These are phyloP conservation scores for Microplitis manilae DNA, from an alignment of 2,888 invertebrate genomes.

Conservation along the genomic window DNA sequence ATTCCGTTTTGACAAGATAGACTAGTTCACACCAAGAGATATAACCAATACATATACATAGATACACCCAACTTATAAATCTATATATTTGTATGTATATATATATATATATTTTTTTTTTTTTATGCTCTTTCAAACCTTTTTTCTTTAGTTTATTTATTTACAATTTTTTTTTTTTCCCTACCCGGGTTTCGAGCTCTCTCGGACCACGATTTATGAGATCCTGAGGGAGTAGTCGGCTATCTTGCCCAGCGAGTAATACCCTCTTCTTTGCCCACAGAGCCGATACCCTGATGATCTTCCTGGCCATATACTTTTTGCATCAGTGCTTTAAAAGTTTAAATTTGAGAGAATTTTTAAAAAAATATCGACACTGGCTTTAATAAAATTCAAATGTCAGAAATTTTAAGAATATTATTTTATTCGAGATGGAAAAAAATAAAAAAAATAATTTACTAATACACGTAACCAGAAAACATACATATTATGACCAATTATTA, in stretches of 20 bases:
- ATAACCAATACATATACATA: neutral
- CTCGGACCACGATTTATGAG: conserved; percentile 67
- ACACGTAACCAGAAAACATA: neutral
- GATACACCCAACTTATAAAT: neutral
- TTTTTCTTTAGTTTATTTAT: neutral
- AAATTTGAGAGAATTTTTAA: conserved; percentile 4
- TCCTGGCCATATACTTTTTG: conserved; percentile 39
- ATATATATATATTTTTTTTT: neutral
- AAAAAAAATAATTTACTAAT: neutral
- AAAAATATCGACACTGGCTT: neutral
- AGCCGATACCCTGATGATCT: conserved; percentile 50
- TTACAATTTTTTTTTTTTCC: conserved; percentile 3
- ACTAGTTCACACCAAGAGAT: conserved; percentile 11
- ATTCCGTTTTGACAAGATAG: conserved; percentile 15
- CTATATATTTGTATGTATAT: neutral
- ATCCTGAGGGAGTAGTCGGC: conserved; percentile 63
- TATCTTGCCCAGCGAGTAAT: conserved; percentile 66
- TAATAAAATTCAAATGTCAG: neutral
- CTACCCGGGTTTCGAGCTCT: conserved; percentile 55
- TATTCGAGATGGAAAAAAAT: neutral
- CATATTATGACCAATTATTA: neutral
- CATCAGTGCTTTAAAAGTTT: conserved; percentile 18
- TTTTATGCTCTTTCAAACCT: conserved; percentile 2
- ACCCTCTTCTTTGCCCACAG: conserved; percentile 58
- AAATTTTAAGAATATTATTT: no score